A percentile compares a stretch with the other conserved stretches of the same genome.
Evolutionary conservation across 2,888 invertebrate species (phyloP).

Genomic region (Yponomeuta cagnagella): DNA sequence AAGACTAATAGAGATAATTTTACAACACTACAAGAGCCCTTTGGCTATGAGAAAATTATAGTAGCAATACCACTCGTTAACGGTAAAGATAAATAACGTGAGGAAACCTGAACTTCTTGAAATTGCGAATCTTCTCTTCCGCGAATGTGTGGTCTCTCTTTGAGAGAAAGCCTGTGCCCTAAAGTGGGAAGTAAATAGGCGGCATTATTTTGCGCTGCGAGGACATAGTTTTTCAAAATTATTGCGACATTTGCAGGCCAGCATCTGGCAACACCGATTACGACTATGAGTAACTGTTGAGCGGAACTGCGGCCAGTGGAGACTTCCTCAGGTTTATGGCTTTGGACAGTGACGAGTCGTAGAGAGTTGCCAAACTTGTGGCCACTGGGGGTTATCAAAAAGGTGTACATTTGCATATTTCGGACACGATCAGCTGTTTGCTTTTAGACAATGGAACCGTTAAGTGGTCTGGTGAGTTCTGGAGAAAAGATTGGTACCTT

Average conservation of each 20-base stretch:
- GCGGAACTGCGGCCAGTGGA: not conserved
- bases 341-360: constrained; percentile 9
- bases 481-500: not conserved
- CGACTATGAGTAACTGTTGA: not conserved
- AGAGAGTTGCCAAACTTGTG: constrained; percentile 19
- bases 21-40: too few species aligned
- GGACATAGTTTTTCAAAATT: too few species aligned
- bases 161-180: too few species aligned
- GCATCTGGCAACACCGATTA: too few species aligned
- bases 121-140: too few species aligned
- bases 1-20: too few species aligned
- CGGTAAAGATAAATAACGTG: not conserved
- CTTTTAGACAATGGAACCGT: constrained; percentile 13
- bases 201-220: too few species aligned
- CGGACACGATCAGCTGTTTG: constrained; percentile 12
- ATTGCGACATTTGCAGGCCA: too few species aligned
- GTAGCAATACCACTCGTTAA: not conserved
- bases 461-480: not conserved
- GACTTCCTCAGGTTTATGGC: constrained; percentile 2
- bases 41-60: not conserved
- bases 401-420: constrained; percentile 8
- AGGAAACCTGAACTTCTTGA: too few species aligned
- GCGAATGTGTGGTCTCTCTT: too few species aligned
- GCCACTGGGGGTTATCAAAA: constrained; percentile 12
- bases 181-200: too few species aligned